A percentile compares a stretch with the other conserved stretches of the same genome.
Evolutionary conservation across 2,797 vertebrate species (phyloP).

Genomic region (Pangasius sanitwongsei): DNA sequence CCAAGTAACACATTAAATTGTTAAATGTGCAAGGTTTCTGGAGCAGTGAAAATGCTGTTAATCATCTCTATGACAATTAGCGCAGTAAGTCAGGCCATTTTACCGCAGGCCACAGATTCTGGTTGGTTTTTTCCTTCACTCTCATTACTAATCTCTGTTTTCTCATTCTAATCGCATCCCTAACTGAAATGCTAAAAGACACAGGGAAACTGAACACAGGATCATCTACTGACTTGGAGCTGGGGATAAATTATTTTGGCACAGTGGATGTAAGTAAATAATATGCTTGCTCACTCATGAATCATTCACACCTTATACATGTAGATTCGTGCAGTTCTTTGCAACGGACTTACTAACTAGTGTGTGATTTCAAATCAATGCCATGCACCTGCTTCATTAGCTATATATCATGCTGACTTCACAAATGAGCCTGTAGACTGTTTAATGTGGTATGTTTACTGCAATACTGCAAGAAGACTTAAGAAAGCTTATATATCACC

Average conservation of each 20-base stretch:
- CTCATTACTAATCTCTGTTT: background rate
- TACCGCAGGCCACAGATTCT: background rate
- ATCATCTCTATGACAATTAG: background rate
- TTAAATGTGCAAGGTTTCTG: background rate
- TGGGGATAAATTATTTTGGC: background rate
- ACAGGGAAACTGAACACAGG: background rate
- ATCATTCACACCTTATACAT: background rate
- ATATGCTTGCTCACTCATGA: background rate
- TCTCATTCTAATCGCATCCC: background rate
- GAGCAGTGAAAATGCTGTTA: background rate
- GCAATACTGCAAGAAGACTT: background rate
- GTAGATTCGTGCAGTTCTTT: background rate
- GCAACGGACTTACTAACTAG: background rate
- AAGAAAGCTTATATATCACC: background rate
- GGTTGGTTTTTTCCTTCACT: background rate
- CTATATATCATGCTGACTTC: background rate
- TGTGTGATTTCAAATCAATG: background rate
- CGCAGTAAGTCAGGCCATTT: background rate
- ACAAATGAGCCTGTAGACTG: background rate
- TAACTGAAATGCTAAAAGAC: background rate
- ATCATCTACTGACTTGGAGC: background rate
- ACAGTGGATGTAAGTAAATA: background rate
- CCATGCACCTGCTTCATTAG: background rate
- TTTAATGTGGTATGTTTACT: background rate
- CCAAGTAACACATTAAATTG: background rate